phyloP scores from a whole-genome alignment of 64 coral and sea anemone genomes.

The Stichodactyla mertensii region DNA sequence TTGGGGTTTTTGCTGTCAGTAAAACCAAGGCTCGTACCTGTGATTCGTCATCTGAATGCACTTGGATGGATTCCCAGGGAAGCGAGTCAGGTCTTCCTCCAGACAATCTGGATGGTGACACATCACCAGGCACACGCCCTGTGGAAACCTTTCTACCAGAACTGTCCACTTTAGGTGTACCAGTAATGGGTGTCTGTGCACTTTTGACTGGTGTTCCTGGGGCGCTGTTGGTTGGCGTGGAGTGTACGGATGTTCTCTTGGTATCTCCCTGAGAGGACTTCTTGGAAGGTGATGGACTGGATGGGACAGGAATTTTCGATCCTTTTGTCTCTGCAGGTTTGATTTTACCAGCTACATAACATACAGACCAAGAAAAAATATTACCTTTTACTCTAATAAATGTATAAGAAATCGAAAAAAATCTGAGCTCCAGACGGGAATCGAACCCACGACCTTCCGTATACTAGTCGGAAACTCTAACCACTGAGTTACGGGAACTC shows the following conservation, averaged over 20 bases:
- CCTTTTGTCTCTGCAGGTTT: neutral
- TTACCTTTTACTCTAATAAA: no score
- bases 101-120: neutral
- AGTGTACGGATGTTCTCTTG: neutral
- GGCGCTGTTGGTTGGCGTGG: neutral
- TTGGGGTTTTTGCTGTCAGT: neutral
- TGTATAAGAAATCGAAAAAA: no score
- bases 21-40: constrained; percentile 37
- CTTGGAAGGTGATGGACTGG: neutral
- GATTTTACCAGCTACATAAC: neutral
- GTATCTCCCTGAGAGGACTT: neutral
- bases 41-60: constrained; percentile 58
- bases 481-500: no score
- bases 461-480: no score
- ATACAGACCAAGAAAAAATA: no score
- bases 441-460: no score
- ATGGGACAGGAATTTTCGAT: neutral
- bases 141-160: neutral
- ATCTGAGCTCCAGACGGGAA: no score
- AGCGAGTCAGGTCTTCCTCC: neutral
- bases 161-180: constrained; percentile 7
- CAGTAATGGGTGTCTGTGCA: neutral
- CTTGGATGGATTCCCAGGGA: constrained; percentile 38
- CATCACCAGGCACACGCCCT: neutral
- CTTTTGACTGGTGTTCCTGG: constrained; percentile 3